Conservation (phyloP, 1,140 invertebrate species). For the Zaprionus taronus region DNA sequence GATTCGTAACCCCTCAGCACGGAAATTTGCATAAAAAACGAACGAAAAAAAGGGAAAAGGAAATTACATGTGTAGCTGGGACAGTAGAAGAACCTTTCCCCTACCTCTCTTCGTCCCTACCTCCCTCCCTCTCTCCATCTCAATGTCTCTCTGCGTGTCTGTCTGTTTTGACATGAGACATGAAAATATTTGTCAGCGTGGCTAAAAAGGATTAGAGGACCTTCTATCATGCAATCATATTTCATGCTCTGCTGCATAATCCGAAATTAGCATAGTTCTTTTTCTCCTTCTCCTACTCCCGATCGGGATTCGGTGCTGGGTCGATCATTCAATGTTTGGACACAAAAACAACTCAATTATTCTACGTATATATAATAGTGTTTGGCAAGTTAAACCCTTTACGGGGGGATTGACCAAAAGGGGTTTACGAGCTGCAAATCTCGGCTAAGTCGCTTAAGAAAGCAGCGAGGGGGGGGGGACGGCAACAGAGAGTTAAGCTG, state of each 20-base stretch:
- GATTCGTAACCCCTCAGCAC: constrained; percentile 27
- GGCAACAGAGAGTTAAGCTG: background rate
- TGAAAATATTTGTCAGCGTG: constrained; percentile 71
- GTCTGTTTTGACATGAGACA: constrained; percentile 72
- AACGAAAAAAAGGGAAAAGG: constrained; percentile 9
- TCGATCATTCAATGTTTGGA: constrained; percentile 58
- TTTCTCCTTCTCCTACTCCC: background rate
- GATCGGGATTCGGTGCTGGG: background rate
- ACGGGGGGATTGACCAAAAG: constrained; percentile 27
- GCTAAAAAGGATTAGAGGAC: constrained; percentile 43
- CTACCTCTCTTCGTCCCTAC: background rate
- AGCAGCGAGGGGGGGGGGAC: background rate
- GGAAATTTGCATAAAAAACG: constrained; percentile 70
- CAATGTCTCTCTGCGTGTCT: background rate
- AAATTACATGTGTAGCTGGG: constrained; percentile 11
- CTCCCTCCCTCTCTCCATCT: background rate
- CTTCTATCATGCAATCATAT: constrained; percentile 59
- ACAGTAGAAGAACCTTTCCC: background rate
- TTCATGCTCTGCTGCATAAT: constrained; percentile 50
- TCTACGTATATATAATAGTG: constrained; percentile 14
- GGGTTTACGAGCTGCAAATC: constrained; percentile 43
- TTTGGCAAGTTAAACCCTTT: background rate
- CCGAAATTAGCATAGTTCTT: constrained; percentile 26
- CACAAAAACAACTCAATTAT: constrained; percentile 73
- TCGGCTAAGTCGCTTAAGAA: constrained; percentile 39